Base-by-base conservation (phyloP, 37 sponge, comb jelly and placozoan genomes). In the Chondrosia reniformis region DNA sequence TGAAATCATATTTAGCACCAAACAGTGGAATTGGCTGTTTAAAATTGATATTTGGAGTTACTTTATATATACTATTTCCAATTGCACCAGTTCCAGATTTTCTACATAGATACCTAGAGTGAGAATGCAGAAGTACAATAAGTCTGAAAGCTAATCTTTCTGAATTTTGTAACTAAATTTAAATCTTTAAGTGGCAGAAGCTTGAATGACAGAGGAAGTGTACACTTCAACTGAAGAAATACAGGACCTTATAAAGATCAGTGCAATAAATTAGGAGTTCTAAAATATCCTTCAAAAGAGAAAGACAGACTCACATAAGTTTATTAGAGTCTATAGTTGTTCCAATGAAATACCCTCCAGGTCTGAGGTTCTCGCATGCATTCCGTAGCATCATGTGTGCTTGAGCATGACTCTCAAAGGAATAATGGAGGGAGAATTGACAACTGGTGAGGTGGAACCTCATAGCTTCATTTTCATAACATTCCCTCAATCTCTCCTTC, bases 361-460 rank as follows among this genome's bases (percentile, higher is more conserved):
- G 99, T 78, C 89, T 46, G 0, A 98, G 85, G 69, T 84, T 80
- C 78, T 93, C 91, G 67, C 94, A 93, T 2, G 91, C 93, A 75
- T 98, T 98, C 33, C 88, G 57, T 24, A 98, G 76, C 96, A 98
- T 98, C 89, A 90, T 87, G 66, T 83, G 80, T 0, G 99, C 96
- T 42, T 90, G 92, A 17, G 39, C 64, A 39, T 88, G 88, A 55
- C 91, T 90, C 82, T 98, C 99, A 75, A 98, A 98, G 0, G 90
- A 85, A 63, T 98, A 98, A 46, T 98, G 99, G 19, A 98, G 34
- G 37, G 96, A 89, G 75, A 98, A 98, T 84, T 98, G 99, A 73
- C 95, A 95, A 65, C 96, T 95, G 72, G 91, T 78, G 19, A 98
- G 44, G 84, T 98, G 74, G 75, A 98, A 95, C 34, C 84, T 54